phyloP scores from a whole-genome alignment of 2,888 invertebrate species.

The Troglohyphantes excavatus region DNA sequence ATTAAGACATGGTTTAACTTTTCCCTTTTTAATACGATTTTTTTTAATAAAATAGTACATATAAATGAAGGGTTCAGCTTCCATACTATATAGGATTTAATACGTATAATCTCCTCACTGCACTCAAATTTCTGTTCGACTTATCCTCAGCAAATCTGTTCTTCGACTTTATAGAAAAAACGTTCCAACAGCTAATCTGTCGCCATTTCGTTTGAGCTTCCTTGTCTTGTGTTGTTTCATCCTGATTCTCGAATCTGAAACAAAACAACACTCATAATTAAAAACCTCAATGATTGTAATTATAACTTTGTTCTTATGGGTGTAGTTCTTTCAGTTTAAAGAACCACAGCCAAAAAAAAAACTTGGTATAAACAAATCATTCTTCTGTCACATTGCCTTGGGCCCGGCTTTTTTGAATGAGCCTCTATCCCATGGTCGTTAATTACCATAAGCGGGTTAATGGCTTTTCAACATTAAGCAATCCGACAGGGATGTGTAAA shows the following conservation, averaged over 20 bases:
- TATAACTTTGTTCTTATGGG: background rate
- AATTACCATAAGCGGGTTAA: constrained; percentile 3
- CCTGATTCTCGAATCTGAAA: too few species aligned
- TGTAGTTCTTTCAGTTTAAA: background rate
- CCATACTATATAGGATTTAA: too few species aligned
- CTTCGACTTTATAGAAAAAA: too few species aligned
- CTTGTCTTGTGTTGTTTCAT: background rate
- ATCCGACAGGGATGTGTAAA: too few species aligned
- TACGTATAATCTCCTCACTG: too few species aligned
- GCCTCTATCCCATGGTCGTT: background rate
- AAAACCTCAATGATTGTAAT: background rate
- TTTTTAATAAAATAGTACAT: too few species aligned
- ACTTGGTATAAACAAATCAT: background rate
- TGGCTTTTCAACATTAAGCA: background rate
- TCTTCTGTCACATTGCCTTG: background rate
- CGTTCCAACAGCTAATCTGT: background rate
- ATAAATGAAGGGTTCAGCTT: too few species aligned
- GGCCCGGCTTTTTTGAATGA: constrained; percentile 8
- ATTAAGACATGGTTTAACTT: too few species aligned
- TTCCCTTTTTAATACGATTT: too few species aligned
- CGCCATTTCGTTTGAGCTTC: background rate
- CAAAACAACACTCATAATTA: background rate
- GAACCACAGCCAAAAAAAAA: background rate
- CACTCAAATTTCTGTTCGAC: too few species aligned
- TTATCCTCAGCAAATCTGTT: too few species aligned